Conservation (phyloP, 2,888 invertebrate species). For the Dinocampus coccinellae region DNA sequence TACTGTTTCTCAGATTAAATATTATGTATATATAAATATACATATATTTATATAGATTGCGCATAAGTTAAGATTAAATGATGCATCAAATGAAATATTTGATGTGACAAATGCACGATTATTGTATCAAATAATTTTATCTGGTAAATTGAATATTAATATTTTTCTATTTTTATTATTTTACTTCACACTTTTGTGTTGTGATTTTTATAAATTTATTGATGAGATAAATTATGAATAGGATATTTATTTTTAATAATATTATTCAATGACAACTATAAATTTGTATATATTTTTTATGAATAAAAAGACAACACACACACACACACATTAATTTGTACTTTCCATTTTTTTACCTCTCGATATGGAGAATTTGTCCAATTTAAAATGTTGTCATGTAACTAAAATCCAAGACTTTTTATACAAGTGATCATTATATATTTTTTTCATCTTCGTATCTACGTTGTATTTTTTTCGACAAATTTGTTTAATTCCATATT, state of each 20-base stretch:
- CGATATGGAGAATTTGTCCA: neutral
- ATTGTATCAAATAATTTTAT: neutral
- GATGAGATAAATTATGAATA: neutral
- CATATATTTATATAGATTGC: neutral
- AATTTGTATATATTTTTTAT: no score
- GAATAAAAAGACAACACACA: neutral
- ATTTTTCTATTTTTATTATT: neutral
- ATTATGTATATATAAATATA: neutral
- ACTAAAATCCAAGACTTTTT: neutral
- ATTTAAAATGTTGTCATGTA: neutral
- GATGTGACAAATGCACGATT: neutral
- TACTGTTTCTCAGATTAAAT: neutral
- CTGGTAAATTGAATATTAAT: neutral
- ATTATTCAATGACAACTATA: neutral
- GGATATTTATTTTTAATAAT: neutral
- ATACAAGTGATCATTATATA: neutral
- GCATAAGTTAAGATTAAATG: neutral
- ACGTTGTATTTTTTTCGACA: neutral
- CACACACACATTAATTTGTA: neutral
- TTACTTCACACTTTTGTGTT: neutral
- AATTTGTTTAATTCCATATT: neutral
- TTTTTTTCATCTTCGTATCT: neutral
- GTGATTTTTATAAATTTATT: neutral
- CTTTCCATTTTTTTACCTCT: neutral
- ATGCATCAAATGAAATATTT: neutral